A percentile compares a stretch with the other conserved stretches of the same genome.
These are phyloP conservation scores for Hydraecia micacea DNA, from an alignment of 2,888 invertebrate species.

Conservation along the genomic window DNA sequence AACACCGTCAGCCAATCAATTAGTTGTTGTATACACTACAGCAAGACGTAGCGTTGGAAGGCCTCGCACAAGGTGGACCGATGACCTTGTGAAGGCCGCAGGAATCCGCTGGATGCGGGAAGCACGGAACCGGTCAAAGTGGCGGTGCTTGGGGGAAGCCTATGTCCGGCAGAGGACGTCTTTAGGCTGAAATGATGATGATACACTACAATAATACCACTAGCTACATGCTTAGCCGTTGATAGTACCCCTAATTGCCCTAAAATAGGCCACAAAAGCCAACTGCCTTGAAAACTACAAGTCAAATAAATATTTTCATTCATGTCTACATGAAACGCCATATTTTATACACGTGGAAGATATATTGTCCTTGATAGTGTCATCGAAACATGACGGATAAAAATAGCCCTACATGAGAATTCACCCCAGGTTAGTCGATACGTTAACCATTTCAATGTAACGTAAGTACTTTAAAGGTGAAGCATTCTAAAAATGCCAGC, in stretches of 20 bases:
- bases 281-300: constrained; percentile 6
- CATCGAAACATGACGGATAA: constrained; percentile 20
- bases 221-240: neutral
- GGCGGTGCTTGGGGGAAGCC: too few species aligned
- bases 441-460: constrained; percentile 35
- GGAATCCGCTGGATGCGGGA: too few species aligned
- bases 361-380: constrained; percentile 16
- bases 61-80: too few species aligned
- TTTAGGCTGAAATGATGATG: too few species aligned
- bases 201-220: neutral
- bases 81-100: too few species aligned
- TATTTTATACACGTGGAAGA: constrained; percentile 16
- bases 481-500: constrained; percentile 39
- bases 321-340: neutral
- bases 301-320: constrained; percentile 14
- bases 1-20: neutral
- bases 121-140: too few species aligned
- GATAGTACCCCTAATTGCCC: neutral
- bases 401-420: constrained; percentile 26
- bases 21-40: neutral
- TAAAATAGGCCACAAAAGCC: neutral
- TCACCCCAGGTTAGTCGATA: constrained; percentile 25
- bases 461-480: constrained; percentile 34
- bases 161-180: too few species aligned
- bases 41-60: too few species aligned